Evolutionary conservation across 1,140 invertebrate genomes (phyloP).

Genomic region (Nasonia vitripennis): DNA sequence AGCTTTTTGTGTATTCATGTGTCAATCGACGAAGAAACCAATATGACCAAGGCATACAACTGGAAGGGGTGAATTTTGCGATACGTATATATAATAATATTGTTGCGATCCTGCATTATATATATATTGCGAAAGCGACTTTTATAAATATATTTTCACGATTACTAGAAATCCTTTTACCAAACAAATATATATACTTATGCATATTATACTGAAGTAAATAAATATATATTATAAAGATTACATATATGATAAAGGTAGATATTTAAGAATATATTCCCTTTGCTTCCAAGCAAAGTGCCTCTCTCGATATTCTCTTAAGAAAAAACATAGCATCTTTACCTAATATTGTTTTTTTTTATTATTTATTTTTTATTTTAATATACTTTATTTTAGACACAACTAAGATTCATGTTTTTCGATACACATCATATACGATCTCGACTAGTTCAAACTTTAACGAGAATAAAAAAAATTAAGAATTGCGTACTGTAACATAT

Average conservation of each 20-base stretch:
- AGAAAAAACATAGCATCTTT: background rate
- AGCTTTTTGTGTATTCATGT: background rate
- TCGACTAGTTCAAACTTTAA: no score
- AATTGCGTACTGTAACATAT: background rate
- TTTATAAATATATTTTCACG: slow-evolving; percentile 45
- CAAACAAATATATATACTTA: background rate
- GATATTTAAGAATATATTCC: slow-evolving; percentile 35
- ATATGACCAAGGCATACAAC: background rate
- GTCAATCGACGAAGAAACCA: background rate
- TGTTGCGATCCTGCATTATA: background rate
- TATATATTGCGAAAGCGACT: slow-evolving; percentile 34
- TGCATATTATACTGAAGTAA: background rate
- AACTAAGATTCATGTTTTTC: background rate
- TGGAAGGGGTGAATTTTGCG: background rate
- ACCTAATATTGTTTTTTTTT: no score
- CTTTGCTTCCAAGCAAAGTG: slow-evolving; percentile 57
- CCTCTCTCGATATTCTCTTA: slow-evolving; percentile 53
- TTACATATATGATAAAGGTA: slow-evolving; percentile 16
- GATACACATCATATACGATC: background rate
- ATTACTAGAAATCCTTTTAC: slow-evolving; percentile 28
- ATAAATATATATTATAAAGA: slow-evolving; percentile 47
- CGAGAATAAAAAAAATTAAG: no score
- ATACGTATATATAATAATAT: background rate
- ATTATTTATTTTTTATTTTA: background rate
- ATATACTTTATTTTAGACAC: background rate